A percentile compares a stretch with the other conserved stretches of the same genome.
Evolutionary conservation across 2,113 vertebrate genomes (phyloP).

Genomic region (Balaeniceps rex): DNA sequence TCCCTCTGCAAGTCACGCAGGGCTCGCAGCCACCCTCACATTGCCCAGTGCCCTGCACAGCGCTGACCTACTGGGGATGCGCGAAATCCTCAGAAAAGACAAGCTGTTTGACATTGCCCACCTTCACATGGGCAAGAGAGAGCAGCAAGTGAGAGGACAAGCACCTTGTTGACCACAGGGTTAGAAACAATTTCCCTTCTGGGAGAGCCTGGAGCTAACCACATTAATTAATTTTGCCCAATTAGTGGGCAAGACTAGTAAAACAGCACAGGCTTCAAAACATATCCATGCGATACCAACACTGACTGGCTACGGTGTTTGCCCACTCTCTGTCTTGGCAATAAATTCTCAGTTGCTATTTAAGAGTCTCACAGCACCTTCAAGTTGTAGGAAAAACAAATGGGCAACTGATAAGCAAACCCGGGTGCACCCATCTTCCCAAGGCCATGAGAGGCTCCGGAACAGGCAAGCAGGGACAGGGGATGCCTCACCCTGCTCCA

Average conservation of each 20-base stretch:
- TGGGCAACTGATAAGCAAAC: background rate
- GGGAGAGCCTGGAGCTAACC: background rate
- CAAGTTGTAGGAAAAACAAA: background rate
- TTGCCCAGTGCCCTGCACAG: background rate
- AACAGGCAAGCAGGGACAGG: background rate
- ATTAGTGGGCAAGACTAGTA: background rate
- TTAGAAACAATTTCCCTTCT: background rate
- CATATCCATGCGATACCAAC: background rate
- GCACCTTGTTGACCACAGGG: background rate
- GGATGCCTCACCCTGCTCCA: background rate
- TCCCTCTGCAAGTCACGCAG: background rate
- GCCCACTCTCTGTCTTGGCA: background rate
- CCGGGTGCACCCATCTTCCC: fast-evolving
- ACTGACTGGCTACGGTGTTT: too few species aligned
- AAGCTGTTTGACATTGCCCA: background rate
- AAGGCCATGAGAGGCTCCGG: fast-evolving
- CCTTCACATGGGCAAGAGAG: background rate
- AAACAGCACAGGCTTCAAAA: background rate
- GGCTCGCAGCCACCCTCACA: background rate
- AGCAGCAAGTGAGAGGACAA: background rate
- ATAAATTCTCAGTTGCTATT: background rate
- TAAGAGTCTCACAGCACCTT: background rate
- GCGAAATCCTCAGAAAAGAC: background rate
- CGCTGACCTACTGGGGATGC: background rate
- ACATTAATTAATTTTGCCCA: background rate